Evolutionary conservation across 2,888 invertebrate genomes (phyloP).

Genomic region (Netelia fuscicornis): DNA sequence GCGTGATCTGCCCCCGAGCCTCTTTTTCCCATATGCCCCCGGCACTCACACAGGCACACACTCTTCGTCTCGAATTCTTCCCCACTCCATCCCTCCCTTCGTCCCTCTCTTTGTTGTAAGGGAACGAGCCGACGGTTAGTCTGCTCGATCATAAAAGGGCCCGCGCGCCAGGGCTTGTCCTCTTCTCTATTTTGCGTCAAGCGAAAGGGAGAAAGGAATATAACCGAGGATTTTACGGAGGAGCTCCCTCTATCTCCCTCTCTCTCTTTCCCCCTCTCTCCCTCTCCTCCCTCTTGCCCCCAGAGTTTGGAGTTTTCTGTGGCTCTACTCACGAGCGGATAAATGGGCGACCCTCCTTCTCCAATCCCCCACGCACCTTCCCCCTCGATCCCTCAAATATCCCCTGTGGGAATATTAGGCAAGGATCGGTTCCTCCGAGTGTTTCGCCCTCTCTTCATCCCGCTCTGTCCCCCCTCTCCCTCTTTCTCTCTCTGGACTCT

Average conservation of each 20-base stretch:
- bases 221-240: slow-evolving; percentile 31
- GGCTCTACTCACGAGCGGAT: slow-evolving; percentile 39
- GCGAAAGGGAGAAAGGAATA: slow-evolving; percentile 40
- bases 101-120: slow-evolving; percentile 73
- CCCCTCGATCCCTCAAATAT: slow-evolving; percentile 46
- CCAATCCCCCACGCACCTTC: no score
- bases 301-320: slow-evolving; percentile 53
- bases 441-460: slow-evolving; percentile 5
- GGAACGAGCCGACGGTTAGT: slow-evolving; percentile 73
- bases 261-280: background rate
- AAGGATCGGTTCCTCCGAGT: slow-evolving; percentile 39
- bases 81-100: slow-evolving; percentile 45
- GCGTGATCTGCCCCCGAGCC: slow-evolving; percentile 49
- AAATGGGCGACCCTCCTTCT: slow-evolving; percentile 41
- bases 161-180: slow-evolving; percentile 50
- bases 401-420: slow-evolving; percentile 65
- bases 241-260: slow-evolving; percentile 9
- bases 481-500: slow-evolving; percentile 4
- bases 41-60: slow-evolving; percentile 15
- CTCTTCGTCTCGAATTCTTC: slow-evolving; percentile 20
- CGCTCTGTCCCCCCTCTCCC: background rate
- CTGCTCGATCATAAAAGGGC: slow-evolving; percentile 68
- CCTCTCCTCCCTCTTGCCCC: slow-evolving; percentile 7
- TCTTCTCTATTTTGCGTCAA: slow-evolving; percentile 56
- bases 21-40: slow-evolving; percentile 24